Evolutionary conservation across 2,888 invertebrate genomes (phyloP).

Genomic region (Ochropleura leucogaster): DNA sequence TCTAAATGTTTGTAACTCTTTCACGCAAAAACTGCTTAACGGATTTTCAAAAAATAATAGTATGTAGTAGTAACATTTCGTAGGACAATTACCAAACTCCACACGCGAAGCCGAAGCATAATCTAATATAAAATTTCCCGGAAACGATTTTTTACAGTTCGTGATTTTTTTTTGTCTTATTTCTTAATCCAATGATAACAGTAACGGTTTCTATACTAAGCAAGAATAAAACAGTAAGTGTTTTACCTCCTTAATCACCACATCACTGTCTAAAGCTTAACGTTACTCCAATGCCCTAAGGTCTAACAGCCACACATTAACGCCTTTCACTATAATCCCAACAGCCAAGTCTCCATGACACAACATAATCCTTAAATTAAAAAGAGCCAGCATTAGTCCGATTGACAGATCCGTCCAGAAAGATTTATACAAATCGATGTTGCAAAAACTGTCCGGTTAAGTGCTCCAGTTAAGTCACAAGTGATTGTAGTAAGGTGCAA

Average conservation of each 20-base stretch:
- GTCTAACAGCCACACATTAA: constrained; percentile 63
- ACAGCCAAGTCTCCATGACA: constrained; percentile 63
- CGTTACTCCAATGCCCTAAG: constrained; percentile 26
- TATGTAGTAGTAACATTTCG: no score
- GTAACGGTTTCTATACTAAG: neutral
- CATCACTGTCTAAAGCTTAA: constrained; percentile 44
- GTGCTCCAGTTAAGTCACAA: constrained; percentile 80
- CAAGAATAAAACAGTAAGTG: neutral
- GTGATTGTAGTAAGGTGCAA: constrained; percentile 75
- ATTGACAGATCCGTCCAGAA: constrained; percentile 77
- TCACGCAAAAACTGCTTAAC: no score
- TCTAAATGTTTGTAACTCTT: no score
- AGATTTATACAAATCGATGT: constrained; percentile 62
- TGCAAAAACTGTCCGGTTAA: constrained; percentile 74
- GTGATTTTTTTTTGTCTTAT: neutral
- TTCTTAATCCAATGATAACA: neutral
- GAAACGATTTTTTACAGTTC: neutral
- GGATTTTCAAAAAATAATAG: no score
- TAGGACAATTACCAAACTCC: no score
- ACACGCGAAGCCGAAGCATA: no score
- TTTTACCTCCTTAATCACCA: constrained; percentile 30
- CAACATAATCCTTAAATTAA: constrained; percentile 71
- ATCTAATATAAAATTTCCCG: neutral
- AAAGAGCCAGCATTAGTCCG: constrained; percentile 65
- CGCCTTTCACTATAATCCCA: constrained; percentile 78